phyloP scores from a whole-genome alignment of 2,888 invertebrate genomes.

The Epinotia bilunana region DNA sequence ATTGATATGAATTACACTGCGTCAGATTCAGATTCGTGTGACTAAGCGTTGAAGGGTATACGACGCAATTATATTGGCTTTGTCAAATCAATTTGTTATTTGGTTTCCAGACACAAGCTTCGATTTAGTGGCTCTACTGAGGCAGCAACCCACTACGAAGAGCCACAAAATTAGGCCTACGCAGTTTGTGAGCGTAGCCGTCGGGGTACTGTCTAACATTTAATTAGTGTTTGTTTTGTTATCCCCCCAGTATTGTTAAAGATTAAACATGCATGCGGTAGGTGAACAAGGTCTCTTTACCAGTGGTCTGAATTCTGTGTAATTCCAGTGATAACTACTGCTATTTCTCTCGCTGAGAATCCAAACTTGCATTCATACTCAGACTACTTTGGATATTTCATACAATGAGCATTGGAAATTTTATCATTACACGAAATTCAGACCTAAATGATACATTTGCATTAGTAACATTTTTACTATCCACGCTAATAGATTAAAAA shows the following conservation, averaged over 20 bases:
- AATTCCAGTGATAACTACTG: background rate
- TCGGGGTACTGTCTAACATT: conserved; percentile 65
- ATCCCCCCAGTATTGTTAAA: conserved; percentile 27
- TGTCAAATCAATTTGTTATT: conserved; percentile 22
- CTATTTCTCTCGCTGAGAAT: background rate
- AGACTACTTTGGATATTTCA: background rate
- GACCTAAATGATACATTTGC: background rate
- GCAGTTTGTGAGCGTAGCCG: conserved; percentile 68
- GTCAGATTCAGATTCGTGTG: background rate
- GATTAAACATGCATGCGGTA: conserved; percentile 55
- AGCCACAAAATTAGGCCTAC: conserved; percentile 71
- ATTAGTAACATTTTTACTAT: conserved; percentile 16
- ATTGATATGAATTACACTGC: background rate
- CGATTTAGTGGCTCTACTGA: conserved; percentile 66
- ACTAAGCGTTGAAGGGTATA: background rate
- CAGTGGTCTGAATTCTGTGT: conserved; percentile 15
- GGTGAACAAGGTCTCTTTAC: conserved; percentile 31
- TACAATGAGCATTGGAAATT: background rate
- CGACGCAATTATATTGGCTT: background rate
- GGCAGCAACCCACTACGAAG: conserved; percentile 60
- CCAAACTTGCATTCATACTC: background rate
- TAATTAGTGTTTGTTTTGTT: conserved; percentile 46
- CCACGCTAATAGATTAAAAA: conserved; percentile 42
- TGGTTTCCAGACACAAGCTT: conserved; percentile 69
- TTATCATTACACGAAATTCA: conserved; percentile 19